These are phyloP conservation scores for Eupeodes latifasciatus DNA, from an alignment of 2,888 invertebrate genomes.

Conservation along the genomic window DNA sequence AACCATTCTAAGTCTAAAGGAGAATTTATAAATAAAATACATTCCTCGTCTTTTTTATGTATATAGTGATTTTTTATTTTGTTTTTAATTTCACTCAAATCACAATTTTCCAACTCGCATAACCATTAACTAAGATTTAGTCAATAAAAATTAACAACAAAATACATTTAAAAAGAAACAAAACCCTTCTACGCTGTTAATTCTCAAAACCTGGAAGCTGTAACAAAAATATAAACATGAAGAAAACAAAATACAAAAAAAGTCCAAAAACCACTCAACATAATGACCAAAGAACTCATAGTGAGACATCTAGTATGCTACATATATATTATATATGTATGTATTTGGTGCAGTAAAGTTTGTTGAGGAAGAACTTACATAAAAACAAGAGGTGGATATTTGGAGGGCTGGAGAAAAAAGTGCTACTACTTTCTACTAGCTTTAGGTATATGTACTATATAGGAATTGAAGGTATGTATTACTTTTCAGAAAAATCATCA, in stretches of 20 bases:
- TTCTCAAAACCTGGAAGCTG: background rate
- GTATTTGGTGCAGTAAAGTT: slow-evolving; percentile 39
- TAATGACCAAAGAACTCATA: slow-evolving; percentile 67
- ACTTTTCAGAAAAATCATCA: slow-evolving; percentile 53
- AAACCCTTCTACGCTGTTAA: slow-evolving; percentile 29
- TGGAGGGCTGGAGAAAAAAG: background rate
- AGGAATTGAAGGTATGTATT: slow-evolving; percentile 16
- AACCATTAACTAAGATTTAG: slow-evolving; percentile 56
- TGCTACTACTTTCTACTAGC: background rate
- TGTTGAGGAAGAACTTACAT: slow-evolving; percentile 25
- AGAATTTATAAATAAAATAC: background rate
- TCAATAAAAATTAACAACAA: slow-evolving; percentile 56
- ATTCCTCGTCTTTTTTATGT: background rate
- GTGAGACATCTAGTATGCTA: slow-evolving; percentile 24
- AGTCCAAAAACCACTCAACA: slow-evolving; percentile 67
- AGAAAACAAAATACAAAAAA: background rate
- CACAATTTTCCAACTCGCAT: slow-evolving; percentile 28
- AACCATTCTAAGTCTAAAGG: background rate
- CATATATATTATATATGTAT: background rate
- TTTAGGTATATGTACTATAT: background rate
- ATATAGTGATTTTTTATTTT: background rate
- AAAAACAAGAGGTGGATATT: background rate
- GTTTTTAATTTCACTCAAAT: background rate
- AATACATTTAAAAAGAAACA: slow-evolving; percentile 50
- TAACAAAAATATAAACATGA: slow-evolving; percentile 25